phyloP scores from a whole-genome alignment of 2,888 invertebrate species.

The Sarcophaga caerulescens region DNA sequence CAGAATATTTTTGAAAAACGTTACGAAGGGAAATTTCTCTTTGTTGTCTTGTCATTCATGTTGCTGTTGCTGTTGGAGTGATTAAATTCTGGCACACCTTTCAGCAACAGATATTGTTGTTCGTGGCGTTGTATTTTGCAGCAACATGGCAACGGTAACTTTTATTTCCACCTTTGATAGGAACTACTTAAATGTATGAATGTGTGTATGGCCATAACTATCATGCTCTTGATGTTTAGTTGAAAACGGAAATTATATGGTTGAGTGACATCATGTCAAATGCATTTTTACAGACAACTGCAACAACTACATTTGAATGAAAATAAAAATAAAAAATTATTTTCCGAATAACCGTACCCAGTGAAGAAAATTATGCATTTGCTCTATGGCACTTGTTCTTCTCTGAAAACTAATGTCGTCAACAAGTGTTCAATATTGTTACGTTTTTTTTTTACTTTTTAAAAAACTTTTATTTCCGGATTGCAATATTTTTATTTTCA shows the following conservation, averaged over 20 bases:
- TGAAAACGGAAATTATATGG: not conserved
- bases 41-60: conserved; percentile 9
- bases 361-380: not conserved
- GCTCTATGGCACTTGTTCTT: too few species aligned
- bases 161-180: not conserved
- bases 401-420: too few species aligned
- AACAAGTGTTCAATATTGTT: too few species aligned
- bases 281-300: not conserved
- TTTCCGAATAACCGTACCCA: not conserved
- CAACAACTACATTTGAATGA: not conserved
- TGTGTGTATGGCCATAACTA: not conserved
- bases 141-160: not conserved
- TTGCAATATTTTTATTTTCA: too few species aligned
- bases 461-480: too few species aligned
- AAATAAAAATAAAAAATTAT: not conserved
- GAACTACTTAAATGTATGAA: not conserved
- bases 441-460: too few species aligned
- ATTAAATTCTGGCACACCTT: conserved; percentile 32
- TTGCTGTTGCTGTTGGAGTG: not conserved
- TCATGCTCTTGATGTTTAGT: not conserved
- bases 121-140: not conserved
- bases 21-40: not conserved
- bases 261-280: not conserved
- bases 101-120: not conserved
- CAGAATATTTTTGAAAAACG: not conserved